A percentile compares a stretch with the other conserved stretches of the same genome.
These are phyloP conservation scores for Euzophera pinguis DNA, from an alignment of 2,888 invertebrate species.

Conservation along the genomic window DNA sequence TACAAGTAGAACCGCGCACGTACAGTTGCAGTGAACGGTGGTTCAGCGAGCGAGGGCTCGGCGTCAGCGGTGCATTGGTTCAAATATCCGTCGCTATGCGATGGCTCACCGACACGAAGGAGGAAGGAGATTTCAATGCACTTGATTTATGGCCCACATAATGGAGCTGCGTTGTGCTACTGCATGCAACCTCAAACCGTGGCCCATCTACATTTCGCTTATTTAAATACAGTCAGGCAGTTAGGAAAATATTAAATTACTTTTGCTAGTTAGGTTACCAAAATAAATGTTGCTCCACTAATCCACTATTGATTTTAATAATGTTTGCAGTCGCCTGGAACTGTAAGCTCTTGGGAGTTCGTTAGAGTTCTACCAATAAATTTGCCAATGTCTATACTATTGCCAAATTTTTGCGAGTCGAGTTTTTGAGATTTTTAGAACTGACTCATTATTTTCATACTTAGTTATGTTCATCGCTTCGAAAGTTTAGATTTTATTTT, in stretches of 20 bases:
- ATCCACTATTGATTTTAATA: too few relatives aligned
- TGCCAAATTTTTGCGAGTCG: too few relatives aligned
- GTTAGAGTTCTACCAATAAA: too few relatives aligned
- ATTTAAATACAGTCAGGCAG: slow-evolving; percentile 19
- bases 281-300: too few relatives aligned
- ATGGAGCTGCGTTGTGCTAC: slow-evolving; percentile 64
- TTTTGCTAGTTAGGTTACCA: too few relatives aligned
- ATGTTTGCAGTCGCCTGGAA: too few relatives aligned
- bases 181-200: slow-evolving; percentile 59
- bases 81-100: slow-evolving; percentile 65
- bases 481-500: too few relatives aligned
- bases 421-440: too few relatives aligned
- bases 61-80: slow-evolving; percentile 31
- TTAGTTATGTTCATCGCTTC: too few relatives aligned
- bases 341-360: too few relatives aligned
- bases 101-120: slow-evolving; percentile 69
- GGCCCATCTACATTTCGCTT: slow-evolving; percentile 33
- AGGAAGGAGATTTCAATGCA: slow-evolving; percentile 76
- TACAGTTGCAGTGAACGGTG: neutral
- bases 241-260: slow-evolving; percentile 25
- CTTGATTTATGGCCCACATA: slow-evolving; percentile 71
- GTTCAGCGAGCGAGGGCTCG: neutral
- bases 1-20: neutral
- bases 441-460: too few relatives aligned
- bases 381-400: too few relatives aligned